Evolutionary conservation across 53 echinoderm and acorn worm species (phyloP), one percentile per base, ranked within the genome.

Genomic region (Antedon mediterranea): DNA sequence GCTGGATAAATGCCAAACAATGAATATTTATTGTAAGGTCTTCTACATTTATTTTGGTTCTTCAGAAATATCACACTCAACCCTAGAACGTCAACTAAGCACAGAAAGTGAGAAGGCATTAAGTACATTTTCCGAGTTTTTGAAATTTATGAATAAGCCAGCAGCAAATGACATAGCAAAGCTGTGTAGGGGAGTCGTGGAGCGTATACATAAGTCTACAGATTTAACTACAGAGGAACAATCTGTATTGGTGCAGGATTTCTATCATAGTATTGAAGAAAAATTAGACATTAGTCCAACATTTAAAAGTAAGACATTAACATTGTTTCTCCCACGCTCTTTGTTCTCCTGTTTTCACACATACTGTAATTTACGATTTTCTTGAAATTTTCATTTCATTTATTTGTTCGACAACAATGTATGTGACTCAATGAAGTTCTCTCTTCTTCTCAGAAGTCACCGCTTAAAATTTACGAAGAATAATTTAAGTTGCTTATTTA

Each of bases 191-290:
- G 82, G 85, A 30, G 85, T 94, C 7, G 89, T 87, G 18, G 91
- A 94, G 73, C 72, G 85, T 71, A 78, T 94, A 1, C 84, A 87
- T 31, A 72, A 80, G 43, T 71, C 81, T 0, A 73, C 43, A 32
- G 74, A 85, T 28, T 43, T 85, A 0, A 76, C 81, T n/a, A 79
- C 90, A 9, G 94, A 94, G 72, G 91, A 94, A 77, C 91, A 89
- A 43, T 92, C 91, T 0, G 94, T 88, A 81, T 71, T 85, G 77
- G 89, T 94, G 28, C 94, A 94, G 77, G 94, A 94, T 78, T 94
- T 94, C 82, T 94, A 94, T 32, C 85, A 84, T 29, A 85, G 85
- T 75, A 85, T 91, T 44, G 79, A 72, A 0, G 94, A 91, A 31
- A 77, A 90, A 34, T 87, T 94, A 71, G 78, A 78, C 43, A 88